A percentile compares a stretch with the other conserved stretches of the same genome.
phyloP scores from a whole-genome alignment of 2,113 vertebrate genomes.

The Oncorhynchus gorbuscha region DNA sequence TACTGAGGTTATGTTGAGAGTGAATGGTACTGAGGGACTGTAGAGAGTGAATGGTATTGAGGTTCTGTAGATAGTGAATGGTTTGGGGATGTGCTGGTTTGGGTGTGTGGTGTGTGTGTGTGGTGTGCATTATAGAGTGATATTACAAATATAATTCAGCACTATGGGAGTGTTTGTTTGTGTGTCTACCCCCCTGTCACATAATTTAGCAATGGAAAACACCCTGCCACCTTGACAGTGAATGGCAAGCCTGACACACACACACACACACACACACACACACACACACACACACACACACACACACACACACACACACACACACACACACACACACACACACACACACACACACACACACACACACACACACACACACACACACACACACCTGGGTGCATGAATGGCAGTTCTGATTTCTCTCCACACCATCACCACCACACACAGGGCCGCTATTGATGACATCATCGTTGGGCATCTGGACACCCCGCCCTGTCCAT shows the following conservation, averaged over 20 bases:
- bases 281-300: too few species aligned
- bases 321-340: background rate
- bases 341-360: background rate
- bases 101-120: conserved; percentile 5
- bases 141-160: background rate
- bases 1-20: too few species aligned
- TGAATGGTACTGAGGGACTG: too few species aligned
- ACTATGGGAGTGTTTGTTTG: background rate
- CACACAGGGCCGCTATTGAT: conserved; percentile 75
- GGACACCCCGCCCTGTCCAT: conserved; percentile 64
- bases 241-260: background rate
- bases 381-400: conserved; percentile 18
- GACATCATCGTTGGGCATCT: conserved; percentile 70
- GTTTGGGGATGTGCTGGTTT: conserved; percentile 46
- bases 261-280: background rate
- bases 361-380: too few species aligned
- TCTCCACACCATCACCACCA: conserved; percentile 42
- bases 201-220: background rate
- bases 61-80: conserved; percentile 26
- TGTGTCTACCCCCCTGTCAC: too few species aligned
- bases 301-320: background rate
- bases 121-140: background rate
- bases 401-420: conserved; percentile 64
- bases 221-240: background rate
- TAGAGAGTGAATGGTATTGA: too few species aligned